Evolutionary conservation across 2,888 invertebrate species (phyloP), one percentile per base, ranked within the genome.

Genomic region (Coenonympha glycerion): DNA sequence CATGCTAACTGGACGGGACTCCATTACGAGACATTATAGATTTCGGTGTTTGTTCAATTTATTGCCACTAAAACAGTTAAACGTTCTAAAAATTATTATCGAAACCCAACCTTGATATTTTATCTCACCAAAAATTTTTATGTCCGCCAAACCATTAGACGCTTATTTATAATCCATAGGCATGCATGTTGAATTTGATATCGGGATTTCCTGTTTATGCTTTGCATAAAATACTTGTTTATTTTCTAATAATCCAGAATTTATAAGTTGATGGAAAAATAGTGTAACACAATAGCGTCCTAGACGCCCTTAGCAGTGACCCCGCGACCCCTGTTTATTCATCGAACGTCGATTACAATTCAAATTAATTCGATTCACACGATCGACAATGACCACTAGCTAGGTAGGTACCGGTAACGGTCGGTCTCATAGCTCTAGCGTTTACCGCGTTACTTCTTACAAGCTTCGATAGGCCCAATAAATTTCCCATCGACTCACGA

Each of bases 311-410:
- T 73, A 69, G 69, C 71, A 65, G 64, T 74, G 75, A 74, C 77
- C 77, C 64, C 36, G 39, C 49, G 63, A 59, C 66, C 64, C 69
- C 69, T 65, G 59, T 56, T 70, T 69, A 69, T 70, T 71, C 74
- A 66, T 66, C 65, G 58, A 33, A 56, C 55, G 55, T 65, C 67
- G 62, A 84, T 84, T 82, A 82, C 72, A 73, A 82, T 79, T 73
- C 71, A 79, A 84, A 83, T 82, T 61, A 74, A 71, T 72, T 73
- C 68, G 62, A 69, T 82, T 81, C 83, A 77, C 79, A 77, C 76
- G 74, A 64, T 64, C 68, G 65, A 75, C 78, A 73, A 73, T 70
- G 73, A 71, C 69, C 66, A 66, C 60, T 55, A 65, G 66, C 66
- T 3, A 13, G 37, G 37, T 39, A 13, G 9, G 8, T 39, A 66